Conservation (phyloP, 2,113 vertebrate genomes). For the cattle (Bos taurus) region ARS-UCD2.0 NC_037330.1:51989001-51989500, state of each 20-base stretch:
- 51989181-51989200: constrained; percentile 73
- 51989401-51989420: background rate
- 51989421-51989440: background rate
- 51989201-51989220: constrained; percentile 69
- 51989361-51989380: background rate
- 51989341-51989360: background rate
- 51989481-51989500: background rate
- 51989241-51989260: constrained; percentile 29
- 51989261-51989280: background rate
- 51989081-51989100: constrained; percentile 71
- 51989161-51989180: constrained; percentile 67
- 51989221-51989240: background rate
- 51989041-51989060: constrained; percentile 56
- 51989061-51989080: constrained; percentile 64
- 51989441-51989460: constrained; percentile 13
- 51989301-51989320: background rate
- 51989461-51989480: background rate
- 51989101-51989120: constrained; percentile 34
- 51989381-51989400: background rate
- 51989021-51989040: constrained; percentile 59
- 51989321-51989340: background rate
- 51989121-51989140: constrained; percentile 54
- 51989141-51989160: constrained; percentile 60
- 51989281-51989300: constrained; percentile 7
- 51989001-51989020: constrained; percentile 52